Evolutionary conservation across 2,797 vertebrate genomes (phyloP).

Genomic region (Meda fulgida): DNA sequence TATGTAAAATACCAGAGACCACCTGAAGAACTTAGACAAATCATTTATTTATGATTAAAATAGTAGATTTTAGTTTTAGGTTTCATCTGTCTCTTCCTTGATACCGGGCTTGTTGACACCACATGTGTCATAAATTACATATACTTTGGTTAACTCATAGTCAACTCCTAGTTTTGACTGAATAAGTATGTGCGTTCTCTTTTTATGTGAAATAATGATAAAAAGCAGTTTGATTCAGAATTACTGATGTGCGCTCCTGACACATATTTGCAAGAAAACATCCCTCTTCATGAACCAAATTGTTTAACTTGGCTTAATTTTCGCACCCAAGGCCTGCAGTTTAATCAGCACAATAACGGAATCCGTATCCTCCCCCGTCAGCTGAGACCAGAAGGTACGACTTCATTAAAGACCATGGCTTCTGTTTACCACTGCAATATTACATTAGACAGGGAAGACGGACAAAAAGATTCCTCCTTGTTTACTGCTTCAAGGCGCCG

Average conservation of each 20-base stretch:
- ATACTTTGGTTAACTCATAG: background rate
- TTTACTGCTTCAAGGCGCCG: conserved; percentile 73
- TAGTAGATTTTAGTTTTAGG: background rate
- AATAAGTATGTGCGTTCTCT: background rate
- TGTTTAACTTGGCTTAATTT: conserved; percentile 21
- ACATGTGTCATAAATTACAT: background rate
- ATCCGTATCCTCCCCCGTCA: conserved; percentile 32
- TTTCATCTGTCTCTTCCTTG: background rate
- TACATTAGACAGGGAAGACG: conserved; percentile 73
- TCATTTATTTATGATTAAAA: background rate
- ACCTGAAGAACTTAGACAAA: background rate
- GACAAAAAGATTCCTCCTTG: conserved; percentile 77
- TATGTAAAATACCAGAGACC: background rate
- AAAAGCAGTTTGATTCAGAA: background rate
- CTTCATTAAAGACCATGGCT: conserved; percentile 57
- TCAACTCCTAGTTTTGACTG: background rate
- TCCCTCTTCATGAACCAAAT: background rate
- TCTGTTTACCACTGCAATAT: conserved; percentile 65
- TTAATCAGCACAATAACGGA: conserved; percentile 51
- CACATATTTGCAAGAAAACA: background rate
- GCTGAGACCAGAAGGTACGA: conserved; percentile 45
- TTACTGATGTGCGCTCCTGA: background rate
- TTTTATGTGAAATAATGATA: background rate
- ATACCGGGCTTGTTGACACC: background rate
- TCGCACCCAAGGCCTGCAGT: background rate